Conservation (phyloP, 2,888 invertebrate genomes). For the Argyresthia goedartella region DNA sequence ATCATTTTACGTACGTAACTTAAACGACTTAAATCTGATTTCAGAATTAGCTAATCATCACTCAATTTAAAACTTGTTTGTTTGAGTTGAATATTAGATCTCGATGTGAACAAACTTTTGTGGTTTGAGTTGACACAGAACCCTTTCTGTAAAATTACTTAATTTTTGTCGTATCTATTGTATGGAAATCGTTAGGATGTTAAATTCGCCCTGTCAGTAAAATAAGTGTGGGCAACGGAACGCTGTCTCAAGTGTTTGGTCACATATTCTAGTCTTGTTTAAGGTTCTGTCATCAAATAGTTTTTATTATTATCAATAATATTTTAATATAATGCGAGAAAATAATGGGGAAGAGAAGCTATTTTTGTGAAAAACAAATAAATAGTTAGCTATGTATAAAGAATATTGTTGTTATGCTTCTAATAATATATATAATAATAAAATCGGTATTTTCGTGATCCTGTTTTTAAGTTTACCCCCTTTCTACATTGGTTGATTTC, state of each 20-base stretch:
- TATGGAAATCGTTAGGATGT: no score
- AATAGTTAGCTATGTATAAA: neutral
- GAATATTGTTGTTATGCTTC: neutral
- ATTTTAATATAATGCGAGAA: neutral
- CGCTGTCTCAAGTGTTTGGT: neutral
- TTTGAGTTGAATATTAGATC: slow-evolving; percentile 8
- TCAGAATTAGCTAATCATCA: no score
- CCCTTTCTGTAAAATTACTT: neutral
- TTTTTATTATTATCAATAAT: neutral
- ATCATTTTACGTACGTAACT: no score
- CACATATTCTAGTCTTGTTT: slow-evolving; percentile 41
- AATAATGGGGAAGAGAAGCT: neutral
- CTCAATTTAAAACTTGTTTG: neutral
- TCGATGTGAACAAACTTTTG: slow-evolving; percentile 1
- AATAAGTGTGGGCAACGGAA: neutral
- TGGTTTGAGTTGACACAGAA: neutral
- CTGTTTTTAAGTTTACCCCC: neutral
- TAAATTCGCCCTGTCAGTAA: neutral
- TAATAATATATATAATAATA: neutral
- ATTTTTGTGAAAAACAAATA: slow-evolving; percentile 15
- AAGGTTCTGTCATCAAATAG: slow-evolving; percentile 46
- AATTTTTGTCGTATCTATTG: neutral
- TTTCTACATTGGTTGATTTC: neutral
- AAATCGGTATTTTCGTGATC: neutral
- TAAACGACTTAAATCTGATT: no score